Evolutionary conservation across 2,888 invertebrate species (phyloP).

Genomic region (Leucophenga montana): DNA sequence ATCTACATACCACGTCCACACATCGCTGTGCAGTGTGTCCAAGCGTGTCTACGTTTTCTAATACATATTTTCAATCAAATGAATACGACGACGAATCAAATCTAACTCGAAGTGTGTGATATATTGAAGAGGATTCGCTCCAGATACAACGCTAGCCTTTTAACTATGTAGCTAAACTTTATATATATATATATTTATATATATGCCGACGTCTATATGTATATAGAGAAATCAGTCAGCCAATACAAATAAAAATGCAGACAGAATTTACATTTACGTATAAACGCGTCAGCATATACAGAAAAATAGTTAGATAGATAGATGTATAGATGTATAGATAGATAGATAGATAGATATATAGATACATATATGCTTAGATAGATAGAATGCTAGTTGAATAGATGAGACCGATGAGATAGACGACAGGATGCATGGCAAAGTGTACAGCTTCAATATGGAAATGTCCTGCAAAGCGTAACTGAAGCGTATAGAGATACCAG

Average conservation of each 20-base stretch:
- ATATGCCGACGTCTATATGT: constrained; percentile 1
- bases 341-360: not conserved
- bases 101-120: constrained; percentile 34
- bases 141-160: not conserved
- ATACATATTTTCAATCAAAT: constrained; percentile 54
- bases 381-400: not conserved
- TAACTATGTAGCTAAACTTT: constrained; percentile 43
- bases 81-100: constrained; percentile 33
- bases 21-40: constrained; percentile 49
- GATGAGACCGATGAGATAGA: not conserved
- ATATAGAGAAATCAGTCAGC: constrained; percentile 18
- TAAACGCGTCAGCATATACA: not conserved
- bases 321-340: not conserved
- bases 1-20: not conserved
- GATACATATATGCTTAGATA: not conserved
- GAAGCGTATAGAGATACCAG: constrained; percentile 12
- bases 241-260: constrained; percentile 24
- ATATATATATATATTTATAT: constrained; percentile 35
- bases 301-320: not conserved
- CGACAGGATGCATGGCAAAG: not conserved
- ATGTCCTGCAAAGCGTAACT: constrained; percentile 24
- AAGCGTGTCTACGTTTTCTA: constrained; percentile 48
- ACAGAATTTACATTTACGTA: constrained; percentile 23
- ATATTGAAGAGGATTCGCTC: constrained; percentile 34
- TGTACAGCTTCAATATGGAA: constrained; percentile 22